Evolutionary conservation across 2,888 invertebrate species (phyloP), one percentile per base, ranked within the genome.

Genomic region (Thyatira batis): DNA sequence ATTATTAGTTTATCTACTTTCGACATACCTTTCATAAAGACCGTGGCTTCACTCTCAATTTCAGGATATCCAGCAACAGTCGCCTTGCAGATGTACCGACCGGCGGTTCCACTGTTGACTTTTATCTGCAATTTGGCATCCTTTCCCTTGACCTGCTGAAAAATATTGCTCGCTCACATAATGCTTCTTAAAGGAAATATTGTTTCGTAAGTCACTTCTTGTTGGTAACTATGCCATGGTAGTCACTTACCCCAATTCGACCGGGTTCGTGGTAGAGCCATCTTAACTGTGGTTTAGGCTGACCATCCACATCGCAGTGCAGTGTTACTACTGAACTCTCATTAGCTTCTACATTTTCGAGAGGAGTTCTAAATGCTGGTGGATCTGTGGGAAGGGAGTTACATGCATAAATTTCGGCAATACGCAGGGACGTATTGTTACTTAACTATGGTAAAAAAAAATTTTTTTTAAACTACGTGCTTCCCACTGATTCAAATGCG

Each of bases 21-120:
- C n/a, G n/a, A n/a, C n/a, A n/a, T n/a, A 92, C 94, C 94, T 92
- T 97, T 97, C 51, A 97, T 93, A 72, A 95, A 95, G 17, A 98
- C 93, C 4, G 95, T 93, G 1, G 96, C 96, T 76, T 97, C 96
- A 5, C 95, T 94, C 21, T 95, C 95, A 46, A 98, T 95, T 84
- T 97, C 97, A 0, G 95, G 95, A 80, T 97, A 98, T 0, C 97
- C 98, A 0, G 95, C 93, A 0, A 98, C 97, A 51, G 94, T 94
- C 1, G 98, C 98, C 71, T 97, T 97, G 87, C 98, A 98, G 70
- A 95, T 95, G 84, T 98, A 99, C 44, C 95, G 93, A 0, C 98
- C 98, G 3, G 97, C 96, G 0, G 96, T 95, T 56, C 95, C 95
- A 5, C 94, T 93, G 60, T 93, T 95, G 46, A 97, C 96, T 20